These are phyloP conservation scores for Diceros bicornis DNA, from an alignment of 2,797 vertebrate species.

Conservation along the genomic window DNA sequence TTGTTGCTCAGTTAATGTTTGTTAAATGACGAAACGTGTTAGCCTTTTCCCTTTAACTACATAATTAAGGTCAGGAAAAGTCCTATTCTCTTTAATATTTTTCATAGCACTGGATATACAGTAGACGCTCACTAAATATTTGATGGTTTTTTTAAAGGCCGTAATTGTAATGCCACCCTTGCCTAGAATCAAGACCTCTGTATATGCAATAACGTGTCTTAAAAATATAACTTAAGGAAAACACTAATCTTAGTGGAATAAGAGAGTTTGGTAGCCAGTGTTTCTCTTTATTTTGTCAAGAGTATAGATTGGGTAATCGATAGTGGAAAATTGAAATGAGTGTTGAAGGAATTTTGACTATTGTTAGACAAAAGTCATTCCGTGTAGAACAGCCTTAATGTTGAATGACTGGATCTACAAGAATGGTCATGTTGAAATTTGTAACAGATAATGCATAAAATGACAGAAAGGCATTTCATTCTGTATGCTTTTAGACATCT, in stretches of 20 bases:
- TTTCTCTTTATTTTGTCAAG: background rate
- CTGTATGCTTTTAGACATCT: conserved; percentile 46
- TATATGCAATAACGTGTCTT: background rate
- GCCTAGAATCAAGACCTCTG: background rate
- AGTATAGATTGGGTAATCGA: background rate
- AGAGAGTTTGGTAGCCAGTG: background rate
- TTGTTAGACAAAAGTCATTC: background rate
- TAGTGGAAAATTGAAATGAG: background rate
- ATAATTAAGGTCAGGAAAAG: background rate
- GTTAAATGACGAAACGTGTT: background rate
- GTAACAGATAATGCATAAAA: conserved; percentile 46
- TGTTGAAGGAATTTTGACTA: background rate
- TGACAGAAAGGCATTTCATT: conserved; percentile 63
- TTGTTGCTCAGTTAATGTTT: background rate
- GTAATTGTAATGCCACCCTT: background rate
- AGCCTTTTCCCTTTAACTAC: background rate
- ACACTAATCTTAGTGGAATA: background rate
- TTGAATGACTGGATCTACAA: conserved; percentile 60
- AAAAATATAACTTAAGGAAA: background rate
- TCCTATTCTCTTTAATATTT: background rate
- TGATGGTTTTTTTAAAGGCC: background rate
- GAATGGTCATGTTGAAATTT: conserved; percentile 50
- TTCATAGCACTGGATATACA: background rate
- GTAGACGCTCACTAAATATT: background rate
- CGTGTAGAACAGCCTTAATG: background rate